A percentile compares a stretch with the other conserved stretches of the same genome.
Conservation (phyloP, 2,888 invertebrate genomes). For the Drosophila atripex region DNA sequence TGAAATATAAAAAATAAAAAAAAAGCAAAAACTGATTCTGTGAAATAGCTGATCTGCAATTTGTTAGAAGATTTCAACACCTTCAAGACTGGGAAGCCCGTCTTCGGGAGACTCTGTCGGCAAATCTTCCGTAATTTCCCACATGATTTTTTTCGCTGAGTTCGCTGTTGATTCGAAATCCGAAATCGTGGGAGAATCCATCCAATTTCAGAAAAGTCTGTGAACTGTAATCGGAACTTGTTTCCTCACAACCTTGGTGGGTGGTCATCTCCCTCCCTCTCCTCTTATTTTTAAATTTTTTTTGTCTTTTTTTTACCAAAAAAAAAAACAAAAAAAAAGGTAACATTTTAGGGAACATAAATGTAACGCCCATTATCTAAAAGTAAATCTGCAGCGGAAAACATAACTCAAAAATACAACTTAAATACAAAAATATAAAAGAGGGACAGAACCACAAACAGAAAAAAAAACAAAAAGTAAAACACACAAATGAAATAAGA, state of each 20-base stretch:
- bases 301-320: not conserved
- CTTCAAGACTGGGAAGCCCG: slow-evolving; percentile 39
- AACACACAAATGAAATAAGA: slow-evolving; percentile 73
- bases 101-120: not conserved
- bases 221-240: slow-evolving; percentile 45
- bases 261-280: slow-evolving; percentile 11
- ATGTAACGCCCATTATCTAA: slow-evolving; percentile 73
- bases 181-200: slow-evolving; percentile 55
- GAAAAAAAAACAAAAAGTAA: slow-evolving; percentile 34
- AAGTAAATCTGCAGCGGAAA: slow-evolving; percentile 78
- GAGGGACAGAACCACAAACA: slow-evolving; percentile 38
- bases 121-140: slow-evolving; percentile 30
- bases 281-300: not conserved
- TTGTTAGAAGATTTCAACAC: slow-evolving; percentile 63
- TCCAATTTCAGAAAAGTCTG: not conserved
- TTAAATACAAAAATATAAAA: slow-evolving; percentile 46
- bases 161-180: slow-evolving; percentile 26
- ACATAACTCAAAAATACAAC: slow-evolving; percentile 78
- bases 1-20: too few species aligned
- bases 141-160: slow-evolving; percentile 43
- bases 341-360: slow-evolving; percentile 67
- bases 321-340: slow-evolving; percentile 9
- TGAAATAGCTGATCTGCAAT: not conserved
- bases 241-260: slow-evolving; percentile 11
- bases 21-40: not conserved